These are phyloP conservation scores for Rhabdornis inornatus DNA, from an alignment of 2,113 vertebrate genomes.

Conservation along the genomic window DNA sequence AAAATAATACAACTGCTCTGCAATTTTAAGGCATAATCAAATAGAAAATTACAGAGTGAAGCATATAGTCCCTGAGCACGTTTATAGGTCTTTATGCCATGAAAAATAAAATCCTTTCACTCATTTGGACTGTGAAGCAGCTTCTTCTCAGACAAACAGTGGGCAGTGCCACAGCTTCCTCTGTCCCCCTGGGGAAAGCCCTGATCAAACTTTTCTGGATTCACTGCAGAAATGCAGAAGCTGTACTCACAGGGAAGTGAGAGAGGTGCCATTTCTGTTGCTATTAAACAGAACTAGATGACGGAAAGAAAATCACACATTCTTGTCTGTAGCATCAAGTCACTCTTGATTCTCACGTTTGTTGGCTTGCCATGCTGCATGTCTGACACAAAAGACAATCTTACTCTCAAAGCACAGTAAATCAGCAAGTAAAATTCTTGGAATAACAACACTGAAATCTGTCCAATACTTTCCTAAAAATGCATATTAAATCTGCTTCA, in stretches of 20 bases:
- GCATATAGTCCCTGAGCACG: neutral
- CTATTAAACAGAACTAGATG: neutral
- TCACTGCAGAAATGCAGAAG: neutral
- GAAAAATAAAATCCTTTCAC: neutral
- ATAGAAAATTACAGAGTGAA: neutral
- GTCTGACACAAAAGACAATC: constrained; percentile 50
- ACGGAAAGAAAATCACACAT: neutral
- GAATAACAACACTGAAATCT: constrained; percentile 11
- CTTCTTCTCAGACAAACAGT: neutral
- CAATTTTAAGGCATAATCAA: neutral
- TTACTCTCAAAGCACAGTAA: constrained; percentile 11
- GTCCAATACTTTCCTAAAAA: constrained; percentile 5
- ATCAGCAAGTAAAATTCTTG: constrained; percentile 44
- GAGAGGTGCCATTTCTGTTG: neutral
- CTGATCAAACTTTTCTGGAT: neutral
- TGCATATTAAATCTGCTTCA: neutral
- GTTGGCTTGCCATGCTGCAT: neutral
- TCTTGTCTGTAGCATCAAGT: neutral
- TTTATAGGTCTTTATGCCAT: neutral
- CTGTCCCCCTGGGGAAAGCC: neutral
- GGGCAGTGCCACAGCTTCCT: neutral
- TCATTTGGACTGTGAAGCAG: neutral
- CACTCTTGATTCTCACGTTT: neutral
- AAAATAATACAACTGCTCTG: neutral
- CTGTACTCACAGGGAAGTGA: neutral